These are phyloP conservation scores for Varanus komodoensis DNA, from an alignment of 2,113 vertebrate genomes.

Conservation along the genomic window DNA sequence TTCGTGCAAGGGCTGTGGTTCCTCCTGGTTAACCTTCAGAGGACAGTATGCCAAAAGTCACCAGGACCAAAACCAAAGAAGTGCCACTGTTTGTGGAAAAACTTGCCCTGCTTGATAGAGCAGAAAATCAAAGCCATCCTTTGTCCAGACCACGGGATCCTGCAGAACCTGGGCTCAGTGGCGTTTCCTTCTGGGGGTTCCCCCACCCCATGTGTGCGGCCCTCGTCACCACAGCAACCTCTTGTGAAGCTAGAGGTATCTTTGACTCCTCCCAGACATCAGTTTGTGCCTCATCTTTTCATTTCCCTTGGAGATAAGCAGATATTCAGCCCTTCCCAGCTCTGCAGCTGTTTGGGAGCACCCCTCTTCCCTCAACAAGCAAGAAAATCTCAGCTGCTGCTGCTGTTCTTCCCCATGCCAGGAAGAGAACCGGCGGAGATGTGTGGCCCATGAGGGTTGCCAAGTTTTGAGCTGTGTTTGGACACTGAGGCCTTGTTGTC, in stretches of 20 bases:
- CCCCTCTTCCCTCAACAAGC: background rate
- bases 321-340: slow-evolving; percentile 11
- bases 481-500: slow-evolving; percentile 35
- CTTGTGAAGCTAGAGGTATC: background rate
- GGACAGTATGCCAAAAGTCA: too few species aligned
- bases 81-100: rapidly evolving
- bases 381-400: slow-evolving; percentile 25
- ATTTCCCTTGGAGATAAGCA: slow-evolving; percentile 15
- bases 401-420: background rate
- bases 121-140: background rate
- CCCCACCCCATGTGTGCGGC: background rate
- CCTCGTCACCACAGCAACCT: slow-evolving; percentile 29
- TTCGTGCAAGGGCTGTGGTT: too few species aligned
- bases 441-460: background rate
- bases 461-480: rapidly evolving
- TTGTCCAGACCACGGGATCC: background rate
- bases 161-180: background rate
- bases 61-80: background rate
- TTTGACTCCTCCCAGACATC: background rate
- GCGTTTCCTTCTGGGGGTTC: background rate
- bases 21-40: too few species aligned
- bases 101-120: rapidly evolving
- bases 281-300: slow-evolving; percentile 3
- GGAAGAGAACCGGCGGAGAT: background rate
- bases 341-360: slow-evolving; percentile 46